These are phyloP conservation scores for Conus canariensis DNA, from an alignment of 2,888 invertebrate genomes.

Conservation along the genomic window DNA sequence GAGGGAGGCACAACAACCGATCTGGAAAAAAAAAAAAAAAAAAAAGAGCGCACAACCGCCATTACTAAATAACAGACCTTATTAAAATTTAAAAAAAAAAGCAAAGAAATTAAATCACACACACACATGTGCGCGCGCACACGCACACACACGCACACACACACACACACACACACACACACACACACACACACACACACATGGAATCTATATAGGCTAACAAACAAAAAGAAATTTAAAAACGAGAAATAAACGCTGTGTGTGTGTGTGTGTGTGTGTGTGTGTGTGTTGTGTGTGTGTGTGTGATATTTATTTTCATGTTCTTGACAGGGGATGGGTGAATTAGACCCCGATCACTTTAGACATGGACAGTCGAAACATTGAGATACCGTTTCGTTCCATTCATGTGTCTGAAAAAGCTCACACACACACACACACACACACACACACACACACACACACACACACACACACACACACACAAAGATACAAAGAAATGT, in stretches of 20 bases:
- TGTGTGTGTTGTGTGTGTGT: too few relatives aligned
- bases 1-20: background rate
- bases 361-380: too few relatives aligned
- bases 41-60: background rate
- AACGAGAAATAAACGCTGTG: background rate
- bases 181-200: background rate
- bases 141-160: slow-evolving; percentile 8
- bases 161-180: slow-evolving; percentile 12
- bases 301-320: background rate
- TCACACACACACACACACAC: background rate
- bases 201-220: background rate
- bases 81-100: background rate
- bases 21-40: background rate
- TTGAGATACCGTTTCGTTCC: too few relatives aligned
- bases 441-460: slow-evolving; percentile 18
- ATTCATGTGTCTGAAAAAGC: background rate
- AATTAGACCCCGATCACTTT: background rate
- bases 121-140: background rate
- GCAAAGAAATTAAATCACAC: background rate
- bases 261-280: too few relatives aligned
- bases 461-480: background rate
- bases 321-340: background rate
- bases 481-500: too few relatives aligned
- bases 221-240: background rate
- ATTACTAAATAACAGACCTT: background rate